These are phyloP conservation scores for Gryllus bimaculatus DNA, from an alignment of 1,140 invertebrate genomes.

Conservation along the genomic window DNA sequence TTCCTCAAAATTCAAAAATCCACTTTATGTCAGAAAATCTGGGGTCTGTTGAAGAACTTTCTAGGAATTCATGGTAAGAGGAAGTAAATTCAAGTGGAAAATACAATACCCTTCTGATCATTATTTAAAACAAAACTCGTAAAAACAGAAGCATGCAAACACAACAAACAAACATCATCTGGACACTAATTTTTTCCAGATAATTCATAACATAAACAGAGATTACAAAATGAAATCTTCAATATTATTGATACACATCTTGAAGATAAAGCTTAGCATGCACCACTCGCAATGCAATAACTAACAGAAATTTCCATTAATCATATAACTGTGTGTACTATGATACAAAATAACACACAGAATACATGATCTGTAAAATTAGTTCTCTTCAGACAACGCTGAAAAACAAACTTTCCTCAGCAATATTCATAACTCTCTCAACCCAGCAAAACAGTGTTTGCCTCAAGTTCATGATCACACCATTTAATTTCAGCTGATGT, in stretches of 20 bases:
- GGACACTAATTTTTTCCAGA: too few relatives aligned
- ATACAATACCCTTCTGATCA: background rate
- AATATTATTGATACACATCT: too few relatives aligned
- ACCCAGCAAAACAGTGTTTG: too few relatives aligned
- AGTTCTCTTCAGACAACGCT: too few relatives aligned
- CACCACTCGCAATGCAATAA: background rate
- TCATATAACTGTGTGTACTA: background rate
- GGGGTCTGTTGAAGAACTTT: background rate
- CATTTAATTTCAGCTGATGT: too few relatives aligned
- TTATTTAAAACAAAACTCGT: background rate
- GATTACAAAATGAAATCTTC: too few relatives aligned
- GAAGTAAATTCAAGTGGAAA: background rate
- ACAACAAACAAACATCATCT: background rate
- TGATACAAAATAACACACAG: background rate
- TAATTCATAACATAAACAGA: too few relatives aligned
- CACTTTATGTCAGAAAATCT: background rate
- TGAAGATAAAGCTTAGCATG: background rate
- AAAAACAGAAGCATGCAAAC: background rate
- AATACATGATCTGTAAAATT: background rate
- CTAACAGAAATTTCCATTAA: background rate
- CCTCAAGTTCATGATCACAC: too few relatives aligned
- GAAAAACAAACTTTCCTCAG: too few relatives aligned
- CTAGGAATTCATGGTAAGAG: background rate
- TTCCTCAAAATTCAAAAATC: constrained; percentile 1
- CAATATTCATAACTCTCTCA: too few relatives aligned